These are phyloP conservation scores for Alaudala cheleensis DNA, from an alignment of 2,113 vertebrate species.

Conservation along the genomic window DNA sequence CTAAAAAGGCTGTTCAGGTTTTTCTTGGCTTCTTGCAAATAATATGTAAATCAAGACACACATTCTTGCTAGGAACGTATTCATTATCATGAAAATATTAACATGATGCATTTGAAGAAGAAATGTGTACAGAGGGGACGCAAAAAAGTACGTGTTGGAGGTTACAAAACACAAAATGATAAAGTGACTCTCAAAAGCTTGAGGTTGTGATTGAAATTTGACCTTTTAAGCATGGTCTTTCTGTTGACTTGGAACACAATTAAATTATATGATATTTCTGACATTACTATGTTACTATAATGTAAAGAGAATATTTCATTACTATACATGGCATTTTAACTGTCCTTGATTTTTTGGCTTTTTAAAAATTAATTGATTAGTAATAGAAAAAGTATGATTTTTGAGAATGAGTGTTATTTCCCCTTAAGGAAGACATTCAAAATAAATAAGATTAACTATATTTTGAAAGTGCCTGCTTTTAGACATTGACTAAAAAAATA, in stretches of 20 bases:
- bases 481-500: background rate
- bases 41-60: background rate
- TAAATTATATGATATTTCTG: background rate
- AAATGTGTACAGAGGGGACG: background rate
- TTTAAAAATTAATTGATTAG: background rate
- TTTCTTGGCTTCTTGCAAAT: background rate
- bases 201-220: background rate
- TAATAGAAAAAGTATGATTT: background rate
- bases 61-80: background rate
- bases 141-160: background rate
- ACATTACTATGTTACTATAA: background rate
- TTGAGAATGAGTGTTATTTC: background rate
- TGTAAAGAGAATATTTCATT: background rate
- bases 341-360: fast-evolving
- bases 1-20: background rate
- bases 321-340: background rate
- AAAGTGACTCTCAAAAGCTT: background rate
- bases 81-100: background rate
- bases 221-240: background rate
- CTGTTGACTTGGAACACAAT: background rate
- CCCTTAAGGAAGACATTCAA: background rate
- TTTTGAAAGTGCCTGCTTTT: background rate
- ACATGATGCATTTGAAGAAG: background rate
- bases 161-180: background rate
- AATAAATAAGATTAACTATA: background rate